These are phyloP conservation scores for Synergus umbraculus DNA, from an alignment of 2,888 invertebrate genomes.

Conservation along the genomic window DNA sequence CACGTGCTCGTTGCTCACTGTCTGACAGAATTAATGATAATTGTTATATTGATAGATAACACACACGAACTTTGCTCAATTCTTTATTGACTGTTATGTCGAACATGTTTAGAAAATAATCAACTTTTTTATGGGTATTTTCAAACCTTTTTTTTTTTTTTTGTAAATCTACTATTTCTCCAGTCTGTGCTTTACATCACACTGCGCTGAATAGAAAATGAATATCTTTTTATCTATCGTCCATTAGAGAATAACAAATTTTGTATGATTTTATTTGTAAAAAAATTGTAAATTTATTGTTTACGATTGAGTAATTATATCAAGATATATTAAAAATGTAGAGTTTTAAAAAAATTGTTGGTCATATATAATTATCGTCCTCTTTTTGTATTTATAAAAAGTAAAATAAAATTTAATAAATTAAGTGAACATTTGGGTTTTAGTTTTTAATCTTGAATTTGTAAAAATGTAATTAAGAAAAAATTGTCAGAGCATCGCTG, in stretches of 20 bases:
- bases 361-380: neutral
- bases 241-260: conserved; percentile 6
- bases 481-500: neutral
- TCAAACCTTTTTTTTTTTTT: neutral
- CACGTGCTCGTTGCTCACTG: conserved; percentile 30
- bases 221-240: neutral
- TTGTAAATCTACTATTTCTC: conserved; percentile 1
- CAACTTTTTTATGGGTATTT: conserved; percentile 9
- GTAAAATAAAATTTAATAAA: neutral
- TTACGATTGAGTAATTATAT: conserved; percentile 27
- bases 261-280: conserved; percentile 14
- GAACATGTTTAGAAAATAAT: neutral
- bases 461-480: neutral
- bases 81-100: conserved; percentile 1
- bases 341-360: neutral
- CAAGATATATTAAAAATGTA: conserved; percentile 10
- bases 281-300: neutral
- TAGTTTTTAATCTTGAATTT: neutral
- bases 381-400: neutral
- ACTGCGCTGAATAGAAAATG: neutral
- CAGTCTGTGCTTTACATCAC: neutral
- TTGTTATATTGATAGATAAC: conserved; percentile 30
- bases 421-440: neutral
- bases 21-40: conserved; percentile 36
- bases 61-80: conserved; percentile 34